Percentiles rank a stretch among this genome's conserved stretches.
phyloP scores from a whole-genome alignment of 2,113 vertebrate genomes.

The Cephalopterus ornatus region DNA sequence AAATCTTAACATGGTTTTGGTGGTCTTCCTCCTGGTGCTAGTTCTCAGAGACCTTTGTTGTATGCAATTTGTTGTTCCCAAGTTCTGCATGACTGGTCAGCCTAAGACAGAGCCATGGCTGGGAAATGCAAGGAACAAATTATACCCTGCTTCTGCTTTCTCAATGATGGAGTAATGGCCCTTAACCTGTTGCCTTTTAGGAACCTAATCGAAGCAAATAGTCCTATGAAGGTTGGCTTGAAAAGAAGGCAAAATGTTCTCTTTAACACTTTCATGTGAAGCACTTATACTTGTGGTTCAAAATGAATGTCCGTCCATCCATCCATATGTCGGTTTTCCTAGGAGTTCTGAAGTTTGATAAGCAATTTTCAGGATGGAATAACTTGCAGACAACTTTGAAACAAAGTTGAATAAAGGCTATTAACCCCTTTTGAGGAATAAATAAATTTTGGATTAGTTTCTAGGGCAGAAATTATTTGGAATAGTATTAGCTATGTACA shows the following conservation, averaged over 20 bases:
- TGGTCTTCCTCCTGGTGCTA: neutral
- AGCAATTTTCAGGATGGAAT: neutral
- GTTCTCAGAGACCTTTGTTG: neutral
- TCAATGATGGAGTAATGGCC: no score
- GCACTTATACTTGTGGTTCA: neutral
- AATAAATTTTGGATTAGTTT: neutral
- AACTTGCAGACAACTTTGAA: neutral
- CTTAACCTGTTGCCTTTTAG: neutral
- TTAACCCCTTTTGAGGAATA: neutral
- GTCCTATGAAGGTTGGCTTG: neutral
- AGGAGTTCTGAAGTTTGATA: neutral
- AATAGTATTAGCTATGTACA: neutral
- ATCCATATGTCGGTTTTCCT: neutral
- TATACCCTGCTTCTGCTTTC: accelerated
- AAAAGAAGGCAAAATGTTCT: neutral
- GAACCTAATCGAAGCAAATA: neutral
- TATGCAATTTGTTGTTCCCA: neutral
- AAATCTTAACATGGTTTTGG: neutral
- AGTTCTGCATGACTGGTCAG: neutral
- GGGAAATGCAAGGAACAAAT: neutral
- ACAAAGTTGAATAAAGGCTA: neutral
- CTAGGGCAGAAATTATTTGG: neutral
- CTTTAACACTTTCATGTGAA: neutral
- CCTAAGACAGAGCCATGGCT: neutral
- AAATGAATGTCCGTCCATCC: neutral